These are phyloP conservation scores for Neostethus bicornis DNA, from an alignment of 2,797 vertebrate species.

Conservation along the genomic window DNA sequence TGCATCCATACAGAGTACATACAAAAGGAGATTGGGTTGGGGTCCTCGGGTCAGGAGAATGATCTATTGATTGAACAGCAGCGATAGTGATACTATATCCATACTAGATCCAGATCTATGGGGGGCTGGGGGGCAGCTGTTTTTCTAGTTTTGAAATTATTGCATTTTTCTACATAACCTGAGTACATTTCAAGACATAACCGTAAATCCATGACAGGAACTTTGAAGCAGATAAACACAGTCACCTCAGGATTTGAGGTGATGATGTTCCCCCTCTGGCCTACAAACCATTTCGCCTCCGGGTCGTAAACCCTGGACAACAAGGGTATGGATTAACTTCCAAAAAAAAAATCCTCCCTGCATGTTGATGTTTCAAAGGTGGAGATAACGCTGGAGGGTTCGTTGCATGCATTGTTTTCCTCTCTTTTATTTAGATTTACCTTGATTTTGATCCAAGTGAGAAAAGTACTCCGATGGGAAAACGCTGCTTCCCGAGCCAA, in stretches of 20 bases:
- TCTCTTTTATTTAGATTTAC: conserved; percentile 45
- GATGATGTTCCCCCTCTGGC: conserved; percentile 31
- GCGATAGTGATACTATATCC: too few species aligned
- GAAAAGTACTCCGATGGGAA: conserved; percentile 37
- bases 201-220: conserved; percentile 50
- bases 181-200: conserved; percentile 47
- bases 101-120: too few species aligned
- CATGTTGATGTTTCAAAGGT: conserved; percentile 16
- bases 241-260: conserved; percentile 60
- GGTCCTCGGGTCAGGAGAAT: too few species aligned
- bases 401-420: conserved; percentile 34
- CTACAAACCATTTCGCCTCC: conserved; percentile 27
- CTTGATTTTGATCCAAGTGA: conserved; percentile 49
- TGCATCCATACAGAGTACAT: too few species aligned
- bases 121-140: too few species aligned
- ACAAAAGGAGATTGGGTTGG: too few species aligned
- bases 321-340: too few species aligned
- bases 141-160: background rate
- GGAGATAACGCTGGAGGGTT: conserved; percentile 11
- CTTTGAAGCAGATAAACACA: conserved; percentile 54
- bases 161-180: too few species aligned
- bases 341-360: conserved; percentile 13
- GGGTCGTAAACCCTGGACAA: conserved; percentile 68
- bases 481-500: conserved; percentile 50
- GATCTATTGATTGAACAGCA: too few species aligned